These are phyloP conservation scores for Plotosus lineatus DNA, from an alignment of 2,113 vertebrate genomes.

Conservation along the genomic window DNA sequence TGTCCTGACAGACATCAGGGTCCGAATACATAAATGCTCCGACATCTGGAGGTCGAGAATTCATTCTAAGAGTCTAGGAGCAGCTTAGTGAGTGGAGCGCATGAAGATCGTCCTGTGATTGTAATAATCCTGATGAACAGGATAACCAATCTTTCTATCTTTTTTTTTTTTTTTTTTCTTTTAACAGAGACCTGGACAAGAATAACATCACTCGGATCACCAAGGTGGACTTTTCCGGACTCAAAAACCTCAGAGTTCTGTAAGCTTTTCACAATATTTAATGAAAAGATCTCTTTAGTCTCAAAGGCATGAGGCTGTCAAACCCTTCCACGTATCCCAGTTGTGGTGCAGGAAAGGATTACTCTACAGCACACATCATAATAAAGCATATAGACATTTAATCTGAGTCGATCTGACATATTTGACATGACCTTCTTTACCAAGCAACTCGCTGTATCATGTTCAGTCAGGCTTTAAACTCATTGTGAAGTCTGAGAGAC, in stretches of 20 bases:
- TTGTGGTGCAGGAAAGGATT: slow-evolving; percentile 28
- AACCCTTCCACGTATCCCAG: slow-evolving; percentile 29
- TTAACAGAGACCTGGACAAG: slow-evolving; percentile 88
- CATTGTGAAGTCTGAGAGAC: slow-evolving; percentile 25
- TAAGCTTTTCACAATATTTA: slow-evolving; percentile 71
- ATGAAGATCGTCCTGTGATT: background rate
- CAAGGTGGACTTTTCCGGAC: slow-evolving; percentile 89
- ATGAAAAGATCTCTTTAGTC: background rate
- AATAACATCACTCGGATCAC: slow-evolving; percentile 96
- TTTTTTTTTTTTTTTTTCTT: slow-evolving; percentile 18
- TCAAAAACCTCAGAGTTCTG: slow-evolving; percentile 96
- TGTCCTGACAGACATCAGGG: slow-evolving; percentile 11
- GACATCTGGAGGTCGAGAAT: slow-evolving; percentile 18
- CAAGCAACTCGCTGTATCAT: slow-evolving; percentile 36
- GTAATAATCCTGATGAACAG: slow-evolving; percentile 12
- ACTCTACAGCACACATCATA: slow-evolving; percentile 40
- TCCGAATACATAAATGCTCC: background rate
- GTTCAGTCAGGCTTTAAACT: slow-evolving; percentile 35
- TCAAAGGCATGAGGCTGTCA: slow-evolving; percentile 18
- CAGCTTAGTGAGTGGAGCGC: background rate
- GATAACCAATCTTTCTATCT: slow-evolving; percentile 24
- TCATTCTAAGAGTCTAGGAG: background rate
- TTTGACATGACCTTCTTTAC: slow-evolving; percentile 28
- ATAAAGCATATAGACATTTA: slow-evolving; percentile 44
- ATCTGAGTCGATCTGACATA: slow-evolving; percentile 35